These are phyloP conservation scores for Melanotaenia boesemani DNA, from an alignment of 2,797 vertebrate species.

Conservation along the genomic window DNA sequence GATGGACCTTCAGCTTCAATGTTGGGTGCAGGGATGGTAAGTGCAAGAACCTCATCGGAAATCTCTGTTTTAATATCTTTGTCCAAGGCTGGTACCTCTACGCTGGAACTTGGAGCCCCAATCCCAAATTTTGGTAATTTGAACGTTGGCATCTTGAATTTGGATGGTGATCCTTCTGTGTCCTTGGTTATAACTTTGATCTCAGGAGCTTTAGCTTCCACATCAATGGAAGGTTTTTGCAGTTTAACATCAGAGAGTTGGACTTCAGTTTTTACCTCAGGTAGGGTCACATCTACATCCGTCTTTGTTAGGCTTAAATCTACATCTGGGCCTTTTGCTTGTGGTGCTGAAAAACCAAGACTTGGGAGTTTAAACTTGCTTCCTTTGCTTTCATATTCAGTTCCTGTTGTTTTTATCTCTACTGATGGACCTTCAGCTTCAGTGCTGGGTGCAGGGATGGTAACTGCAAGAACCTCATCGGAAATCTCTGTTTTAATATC, in stretches of 20 bases:
- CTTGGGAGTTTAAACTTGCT: constrained; percentile 62
- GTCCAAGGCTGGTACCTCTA: constrained; percentile 32
- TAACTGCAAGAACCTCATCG: neutral
- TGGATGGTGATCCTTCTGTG: neutral
- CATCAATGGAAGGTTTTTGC: constrained; percentile 33
- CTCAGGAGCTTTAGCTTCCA: constrained; percentile 40
- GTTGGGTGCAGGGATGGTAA: constrained; percentile 14
- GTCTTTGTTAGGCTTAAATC: constrained; percentile 52
- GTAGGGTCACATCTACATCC: constrained; percentile 47
- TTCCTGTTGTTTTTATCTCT: constrained; percentile 25
- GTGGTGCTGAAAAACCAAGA: constrained; percentile 58
- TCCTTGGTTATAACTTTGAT: neutral
- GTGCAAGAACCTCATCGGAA: constrained; percentile 6
- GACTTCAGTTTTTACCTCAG: constrained; percentile 25
- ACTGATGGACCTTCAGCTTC: constrained; percentile 29
- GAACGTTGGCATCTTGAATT: constrained; percentile 67
- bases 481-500: neutral
- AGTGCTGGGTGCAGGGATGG: constrained; percentile 16
- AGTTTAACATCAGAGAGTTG: constrained; percentile 6
- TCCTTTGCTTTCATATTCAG: constrained; percentile 30
- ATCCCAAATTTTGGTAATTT: constrained; percentile 70
- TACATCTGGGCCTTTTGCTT: constrained; percentile 59
- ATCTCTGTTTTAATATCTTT: neutral
- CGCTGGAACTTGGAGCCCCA: constrained; percentile 32
- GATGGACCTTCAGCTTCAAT: constrained; percentile 27